These are phyloP conservation scores for Tenodera sinensis DNA, from an alignment of 2,888 invertebrate species.

Conservation along the genomic window DNA sequence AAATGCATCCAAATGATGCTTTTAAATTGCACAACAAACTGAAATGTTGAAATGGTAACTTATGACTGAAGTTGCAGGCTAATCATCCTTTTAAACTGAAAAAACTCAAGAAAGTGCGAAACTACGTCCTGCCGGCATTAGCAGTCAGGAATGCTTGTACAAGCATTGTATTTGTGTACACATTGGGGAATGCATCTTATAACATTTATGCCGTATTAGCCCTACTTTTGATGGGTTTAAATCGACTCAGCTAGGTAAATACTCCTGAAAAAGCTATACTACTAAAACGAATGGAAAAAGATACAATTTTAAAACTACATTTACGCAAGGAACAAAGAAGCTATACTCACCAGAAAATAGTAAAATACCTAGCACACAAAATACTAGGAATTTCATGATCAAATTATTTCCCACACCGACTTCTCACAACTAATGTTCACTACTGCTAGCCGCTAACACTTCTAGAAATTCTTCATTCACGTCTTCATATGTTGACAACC, in stretches of 20 bases:
- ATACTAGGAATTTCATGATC: slow-evolving; percentile 48
- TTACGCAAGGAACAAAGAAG: slow-evolving; percentile 28
- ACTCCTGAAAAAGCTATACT: neutral
- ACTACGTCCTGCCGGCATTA: no score
- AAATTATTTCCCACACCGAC: neutral
- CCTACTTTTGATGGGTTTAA: no score
- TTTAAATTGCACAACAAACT: no score
- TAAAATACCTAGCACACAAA: slow-evolving; percentile 46
- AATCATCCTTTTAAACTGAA: no score
- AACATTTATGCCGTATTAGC: neutral
- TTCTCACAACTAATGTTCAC: neutral
- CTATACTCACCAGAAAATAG: slow-evolving; percentile 46
- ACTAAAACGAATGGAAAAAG: neutral
- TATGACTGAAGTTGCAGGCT: no score
- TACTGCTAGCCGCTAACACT: neutral
- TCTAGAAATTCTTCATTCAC: neutral
- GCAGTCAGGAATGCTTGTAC: no score
- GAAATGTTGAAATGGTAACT: no score
- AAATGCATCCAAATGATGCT: no score
- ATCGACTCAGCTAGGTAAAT: no score
- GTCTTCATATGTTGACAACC: neutral
- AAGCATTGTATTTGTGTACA: no score
- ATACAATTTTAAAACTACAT: slow-evolving; percentile 31
- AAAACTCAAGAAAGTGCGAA: no score
- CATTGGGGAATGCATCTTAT: no score